phyloP scores from a whole-genome alignment of 2,113 vertebrate species.

The Cyprinus carpio region DNA sequence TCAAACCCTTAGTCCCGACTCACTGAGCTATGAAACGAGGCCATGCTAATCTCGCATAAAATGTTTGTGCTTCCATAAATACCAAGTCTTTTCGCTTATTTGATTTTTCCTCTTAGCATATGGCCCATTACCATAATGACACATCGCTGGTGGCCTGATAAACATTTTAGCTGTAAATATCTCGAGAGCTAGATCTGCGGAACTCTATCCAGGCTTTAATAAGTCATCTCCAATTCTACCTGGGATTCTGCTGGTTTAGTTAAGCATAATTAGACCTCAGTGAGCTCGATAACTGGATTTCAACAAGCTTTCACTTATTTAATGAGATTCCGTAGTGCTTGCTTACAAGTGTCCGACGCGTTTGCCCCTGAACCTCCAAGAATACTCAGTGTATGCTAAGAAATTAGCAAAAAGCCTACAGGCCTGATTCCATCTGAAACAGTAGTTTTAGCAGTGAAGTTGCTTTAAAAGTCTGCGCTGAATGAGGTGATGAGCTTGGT shows the following conservation, averaged over 20 bases:
- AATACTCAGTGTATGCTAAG: neutral
- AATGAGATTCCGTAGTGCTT: slow-evolving; percentile 15
- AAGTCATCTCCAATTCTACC: neutral
- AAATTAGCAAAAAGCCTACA: slow-evolving; percentile 9
- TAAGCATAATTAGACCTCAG: slow-evolving; percentile 38
- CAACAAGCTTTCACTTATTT: slow-evolving; percentile 6
- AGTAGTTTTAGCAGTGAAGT: neutral
- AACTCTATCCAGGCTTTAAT: slow-evolving; percentile 16
- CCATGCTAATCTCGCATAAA: slow-evolving; percentile 74
- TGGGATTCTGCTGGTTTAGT: slow-evolving; percentile 32
- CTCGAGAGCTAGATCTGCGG: slow-evolving; percentile 2
- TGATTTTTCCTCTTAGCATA: slow-evolving; percentile 68
- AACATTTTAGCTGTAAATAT: slow-evolving; percentile 48
- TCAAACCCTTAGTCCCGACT: slow-evolving; percentile 64
- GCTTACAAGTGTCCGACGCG: slow-evolving; percentile 32
- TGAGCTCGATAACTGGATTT: slow-evolving; percentile 18
- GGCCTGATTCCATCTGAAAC: neutral
- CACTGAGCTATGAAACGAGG: slow-evolving; percentile 74
- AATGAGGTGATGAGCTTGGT: neutral
- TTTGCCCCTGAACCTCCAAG: slow-evolving; percentile 24
- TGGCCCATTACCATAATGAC: slow-evolving; percentile 68
- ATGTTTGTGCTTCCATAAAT: slow-evolving; percentile 70
- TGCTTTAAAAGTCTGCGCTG: neutral
- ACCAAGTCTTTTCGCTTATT: slow-evolving; percentile 58
- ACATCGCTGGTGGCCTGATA: slow-evolving; percentile 46